Evolutionary conservation across 2,888 invertebrate genomes (phyloP).

Genomic region (Trichogramma dendrolimi): DNA sequence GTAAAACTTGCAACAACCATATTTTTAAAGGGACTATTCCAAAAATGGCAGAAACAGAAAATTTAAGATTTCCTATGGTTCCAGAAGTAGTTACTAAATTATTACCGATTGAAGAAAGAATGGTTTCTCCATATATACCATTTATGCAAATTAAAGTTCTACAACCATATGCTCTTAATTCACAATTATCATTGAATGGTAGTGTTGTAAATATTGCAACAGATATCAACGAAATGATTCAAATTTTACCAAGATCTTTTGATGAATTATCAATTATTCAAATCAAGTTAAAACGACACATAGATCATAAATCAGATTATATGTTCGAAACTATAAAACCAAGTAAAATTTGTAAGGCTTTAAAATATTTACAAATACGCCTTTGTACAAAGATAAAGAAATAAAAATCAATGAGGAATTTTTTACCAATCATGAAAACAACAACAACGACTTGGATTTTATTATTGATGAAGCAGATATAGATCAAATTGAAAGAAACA

Average conservation of each 20-base stretch:
- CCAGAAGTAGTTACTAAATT: conserved; percentile 32
- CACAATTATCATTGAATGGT: conserved; percentile 38
- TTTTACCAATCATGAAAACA: conserved; percentile 19
- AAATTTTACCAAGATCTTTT: conserved; percentile 27
- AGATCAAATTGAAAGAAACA: neutral
- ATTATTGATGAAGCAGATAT: conserved; percentile 21
- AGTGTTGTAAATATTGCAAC: conserved; percentile 35
- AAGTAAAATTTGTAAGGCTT: conserved; percentile 23
- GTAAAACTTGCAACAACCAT: conserved; percentile 6
- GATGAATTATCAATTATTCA: conserved; percentile 35
- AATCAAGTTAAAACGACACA: conserved; percentile 38
- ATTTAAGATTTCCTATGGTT: conserved; percentile 30
- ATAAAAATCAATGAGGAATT: conserved; percentile 19
- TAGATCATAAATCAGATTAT: conserved; percentile 34
- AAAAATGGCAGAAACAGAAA: conserved; percentile 20
- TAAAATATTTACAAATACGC: conserved; percentile 18
- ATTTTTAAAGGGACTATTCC: conserved; percentile 14
- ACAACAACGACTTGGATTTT: conserved; percentile 13
- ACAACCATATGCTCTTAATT: conserved; percentile 35
- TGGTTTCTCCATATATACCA: conserved; percentile 41
- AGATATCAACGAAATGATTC: conserved; percentile 27
- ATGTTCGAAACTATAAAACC: conserved; percentile 39
- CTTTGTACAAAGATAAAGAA: conserved; percentile 20
- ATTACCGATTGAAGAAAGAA: conserved; percentile 40
- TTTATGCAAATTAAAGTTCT: conserved; percentile 45